Conservation (phyloP, 2,113 vertebrate species). For the Phyllopteryx taeniolatus region DNA sequence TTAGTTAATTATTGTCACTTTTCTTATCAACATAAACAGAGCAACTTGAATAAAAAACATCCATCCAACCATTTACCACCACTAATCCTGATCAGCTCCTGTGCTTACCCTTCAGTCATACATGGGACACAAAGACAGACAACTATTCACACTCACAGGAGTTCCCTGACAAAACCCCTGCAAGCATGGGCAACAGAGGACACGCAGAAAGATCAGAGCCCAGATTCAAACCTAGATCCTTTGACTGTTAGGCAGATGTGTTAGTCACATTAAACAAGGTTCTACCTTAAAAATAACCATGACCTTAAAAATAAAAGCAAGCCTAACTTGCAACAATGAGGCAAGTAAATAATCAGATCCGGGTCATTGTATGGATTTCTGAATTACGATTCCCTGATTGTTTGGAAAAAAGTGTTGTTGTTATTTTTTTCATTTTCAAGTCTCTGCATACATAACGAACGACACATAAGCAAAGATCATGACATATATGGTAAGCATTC, state of each 20-base stretch:
- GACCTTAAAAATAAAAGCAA: neutral
- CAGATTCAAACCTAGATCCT: neutral
- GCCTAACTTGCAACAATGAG: neutral
- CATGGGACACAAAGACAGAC: neutral
- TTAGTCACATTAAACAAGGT: neutral
- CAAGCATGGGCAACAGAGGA: neutral
- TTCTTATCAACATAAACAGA: neutral
- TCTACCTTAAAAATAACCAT: too few relatives aligned
- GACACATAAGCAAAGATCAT: neutral
- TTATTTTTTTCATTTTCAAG: neutral
- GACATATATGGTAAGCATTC: neutral
- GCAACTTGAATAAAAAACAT: too few relatives aligned
- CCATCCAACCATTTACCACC: neutral
- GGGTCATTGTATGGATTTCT: neutral
- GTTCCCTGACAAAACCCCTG: neutral
- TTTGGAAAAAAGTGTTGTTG: neutral
- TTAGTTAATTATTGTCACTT: neutral
- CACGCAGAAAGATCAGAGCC: neutral
- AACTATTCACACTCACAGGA: neutral
- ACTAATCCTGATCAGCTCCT: neutral
- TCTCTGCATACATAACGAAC: neutral
- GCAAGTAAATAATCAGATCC: neutral
- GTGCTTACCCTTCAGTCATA: neutral
- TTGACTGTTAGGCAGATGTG: neutral
- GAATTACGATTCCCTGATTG: neutral